phyloP scores from a whole-genome alignment of 2,888 invertebrate species.

The Podotricha telesiphe region DNA sequence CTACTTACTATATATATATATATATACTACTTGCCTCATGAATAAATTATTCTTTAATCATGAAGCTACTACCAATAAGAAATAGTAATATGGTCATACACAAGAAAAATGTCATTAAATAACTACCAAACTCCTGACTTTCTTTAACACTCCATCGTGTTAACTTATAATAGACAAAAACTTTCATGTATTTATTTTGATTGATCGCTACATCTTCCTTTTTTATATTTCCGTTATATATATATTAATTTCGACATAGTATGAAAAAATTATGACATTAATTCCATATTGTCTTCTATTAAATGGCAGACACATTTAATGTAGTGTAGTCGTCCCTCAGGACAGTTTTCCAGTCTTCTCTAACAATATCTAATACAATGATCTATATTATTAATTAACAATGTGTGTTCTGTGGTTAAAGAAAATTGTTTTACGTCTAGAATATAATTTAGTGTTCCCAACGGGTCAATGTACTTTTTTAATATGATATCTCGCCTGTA shows the following conservation, averaged over 20 bases:
- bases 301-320: not conserved
- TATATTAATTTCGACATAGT: not conserved
- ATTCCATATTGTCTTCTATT: slow-evolving; percentile 3
- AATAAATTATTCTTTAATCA: no score
- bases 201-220: not conserved
- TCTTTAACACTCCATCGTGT: no score
- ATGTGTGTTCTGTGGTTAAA: not conserved
- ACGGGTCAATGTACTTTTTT: slow-evolving; percentile 30
- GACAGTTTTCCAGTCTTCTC: slow-evolving; percentile 7
- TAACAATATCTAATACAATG: slow-evolving; percentile 6
- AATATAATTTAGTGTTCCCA: slow-evolving; percentile 20
- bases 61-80: no score
- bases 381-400: slow-evolving; percentile 18
- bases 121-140: no score
- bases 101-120: no score
- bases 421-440: slow-evolving; percentile 2
- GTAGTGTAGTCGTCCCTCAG: not conserved
- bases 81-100: no score
- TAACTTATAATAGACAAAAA: no score
- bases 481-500: slow-evolving; percentile 34
- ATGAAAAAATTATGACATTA: not conserved
- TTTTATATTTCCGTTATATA: not conserved
- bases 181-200: not conserved
- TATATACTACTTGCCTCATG: no score
- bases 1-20: no score